Conservation (phyloP, 2,113 vertebrate genomes). For the Psilopsiagon aurifrons region DNA sequence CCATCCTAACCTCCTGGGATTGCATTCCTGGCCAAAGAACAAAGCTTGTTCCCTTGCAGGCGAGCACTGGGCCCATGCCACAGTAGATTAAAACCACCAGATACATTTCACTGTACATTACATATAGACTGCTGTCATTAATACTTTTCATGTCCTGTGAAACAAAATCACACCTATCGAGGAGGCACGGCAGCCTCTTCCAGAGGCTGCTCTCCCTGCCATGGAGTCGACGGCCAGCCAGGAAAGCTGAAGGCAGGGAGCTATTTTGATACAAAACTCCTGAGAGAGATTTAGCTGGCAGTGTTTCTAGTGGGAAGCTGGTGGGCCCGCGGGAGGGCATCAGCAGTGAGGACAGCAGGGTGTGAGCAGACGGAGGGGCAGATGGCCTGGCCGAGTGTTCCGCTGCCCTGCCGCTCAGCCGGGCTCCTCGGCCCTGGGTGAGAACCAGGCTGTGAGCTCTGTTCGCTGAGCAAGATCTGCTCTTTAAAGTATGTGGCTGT, state of each 20-base stretch:
- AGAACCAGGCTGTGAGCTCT: accelerated
- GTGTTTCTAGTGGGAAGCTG: neutral
- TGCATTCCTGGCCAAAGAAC: neutral
- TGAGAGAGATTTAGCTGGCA: neutral
- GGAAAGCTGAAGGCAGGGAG: neutral
- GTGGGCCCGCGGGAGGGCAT: neutral
- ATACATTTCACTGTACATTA: neutral
- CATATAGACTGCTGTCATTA: neutral
- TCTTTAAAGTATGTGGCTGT: neutral
- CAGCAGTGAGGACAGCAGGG: neutral
- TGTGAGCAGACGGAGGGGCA: neutral
- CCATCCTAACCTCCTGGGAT: neutral
- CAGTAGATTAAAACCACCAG: neutral
- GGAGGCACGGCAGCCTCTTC: neutral
- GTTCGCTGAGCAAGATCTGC: neutral
- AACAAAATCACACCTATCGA: neutral
- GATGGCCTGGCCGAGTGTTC: neutral
- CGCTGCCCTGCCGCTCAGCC: neutral
- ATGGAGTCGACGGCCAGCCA: neutral
- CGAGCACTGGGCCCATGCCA: neutral
- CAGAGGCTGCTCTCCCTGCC: neutral
- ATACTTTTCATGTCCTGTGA: neutral
- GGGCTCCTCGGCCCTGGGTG: neutral
- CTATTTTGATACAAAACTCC: neutral
- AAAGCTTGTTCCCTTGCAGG: neutral